phyloP scores from a whole-genome alignment of 2,113 vertebrate species.

The Tinamus guttatus region DNA sequence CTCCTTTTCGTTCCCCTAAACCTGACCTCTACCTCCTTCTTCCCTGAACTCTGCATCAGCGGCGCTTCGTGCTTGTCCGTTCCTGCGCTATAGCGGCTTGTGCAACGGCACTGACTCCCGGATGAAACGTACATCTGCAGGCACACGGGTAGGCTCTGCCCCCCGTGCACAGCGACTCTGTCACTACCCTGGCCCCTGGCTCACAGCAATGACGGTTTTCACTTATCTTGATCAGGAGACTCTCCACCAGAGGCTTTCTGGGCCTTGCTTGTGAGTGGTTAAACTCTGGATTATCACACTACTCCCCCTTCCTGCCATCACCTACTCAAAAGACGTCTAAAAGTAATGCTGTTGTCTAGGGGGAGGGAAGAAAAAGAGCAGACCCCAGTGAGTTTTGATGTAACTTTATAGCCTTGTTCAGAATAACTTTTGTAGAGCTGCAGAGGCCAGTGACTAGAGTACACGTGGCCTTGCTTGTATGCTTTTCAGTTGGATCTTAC shows the following conservation, averaged over 20 bases:
- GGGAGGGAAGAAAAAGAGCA: background rate
- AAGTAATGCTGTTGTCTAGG: background rate
- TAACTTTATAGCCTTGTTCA: slow-evolving; percentile 1
- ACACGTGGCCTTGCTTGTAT: slow-evolving; percentile 24
- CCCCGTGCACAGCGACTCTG: background rate
- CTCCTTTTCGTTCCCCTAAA: background rate
- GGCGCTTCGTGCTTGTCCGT: background rate
- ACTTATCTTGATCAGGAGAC: background rate
- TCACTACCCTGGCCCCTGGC: background rate
- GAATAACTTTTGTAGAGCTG: slow-evolving; percentile 25
- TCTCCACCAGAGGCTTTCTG: background rate
- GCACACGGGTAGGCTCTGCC: background rate
- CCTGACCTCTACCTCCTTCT: background rate
- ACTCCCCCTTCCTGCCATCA: background rate
- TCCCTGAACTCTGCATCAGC: background rate
- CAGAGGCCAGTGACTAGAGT: background rate
- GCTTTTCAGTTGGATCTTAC: slow-evolving; percentile 26
- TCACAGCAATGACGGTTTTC: background rate
- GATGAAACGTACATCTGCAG: background rate
- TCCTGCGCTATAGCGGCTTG: background rate
- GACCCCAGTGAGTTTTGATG: background rate
- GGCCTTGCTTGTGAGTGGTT: slow-evolving; percentile 29
- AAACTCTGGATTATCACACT: background rate
- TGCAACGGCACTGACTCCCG: background rate
- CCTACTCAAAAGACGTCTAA: background rate